These are phyloP conservation scores for Brachyrhaphis roseni DNA, from an alignment of 2,797 vertebrate genomes.

Conservation along the genomic window DNA sequence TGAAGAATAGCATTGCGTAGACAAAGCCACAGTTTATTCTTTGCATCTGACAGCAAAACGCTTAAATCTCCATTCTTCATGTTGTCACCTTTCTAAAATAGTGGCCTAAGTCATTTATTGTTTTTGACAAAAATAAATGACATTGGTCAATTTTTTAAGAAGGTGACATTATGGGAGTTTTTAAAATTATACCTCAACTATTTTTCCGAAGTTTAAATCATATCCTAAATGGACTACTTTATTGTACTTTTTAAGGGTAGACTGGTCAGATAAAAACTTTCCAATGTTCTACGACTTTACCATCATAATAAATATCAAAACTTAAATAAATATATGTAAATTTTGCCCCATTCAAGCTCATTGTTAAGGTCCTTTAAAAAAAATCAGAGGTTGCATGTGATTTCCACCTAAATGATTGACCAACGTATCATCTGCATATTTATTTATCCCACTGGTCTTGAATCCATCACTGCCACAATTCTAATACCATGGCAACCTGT, in stretches of 20 bases:
- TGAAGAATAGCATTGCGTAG: background rate
- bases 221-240: background rate
- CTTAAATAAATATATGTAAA: background rate
- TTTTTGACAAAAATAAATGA: too few species aligned
- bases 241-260: background rate
- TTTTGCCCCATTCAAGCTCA: background rate
- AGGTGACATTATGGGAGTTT: too few species aligned
- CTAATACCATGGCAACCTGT: constrained; percentile 56
- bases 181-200: background rate
- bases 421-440: constrained; percentile 52
- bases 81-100: too few species aligned
- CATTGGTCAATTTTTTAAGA: too few species aligned
- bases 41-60: background rate
- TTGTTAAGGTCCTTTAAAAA: background rate
- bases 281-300: background rate
- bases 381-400: background rate
- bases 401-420: constrained; percentile 51
- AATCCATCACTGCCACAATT: constrained; percentile 58
- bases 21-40: background rate
- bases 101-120: too few species aligned
- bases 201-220: background rate
- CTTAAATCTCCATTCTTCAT: background rate
- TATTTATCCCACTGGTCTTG: constrained; percentile 46
- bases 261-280: background rate
- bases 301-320: background rate